Conservation (phyloP, 2,888 invertebrate species). For the Cerastoderma edule region DNA sequence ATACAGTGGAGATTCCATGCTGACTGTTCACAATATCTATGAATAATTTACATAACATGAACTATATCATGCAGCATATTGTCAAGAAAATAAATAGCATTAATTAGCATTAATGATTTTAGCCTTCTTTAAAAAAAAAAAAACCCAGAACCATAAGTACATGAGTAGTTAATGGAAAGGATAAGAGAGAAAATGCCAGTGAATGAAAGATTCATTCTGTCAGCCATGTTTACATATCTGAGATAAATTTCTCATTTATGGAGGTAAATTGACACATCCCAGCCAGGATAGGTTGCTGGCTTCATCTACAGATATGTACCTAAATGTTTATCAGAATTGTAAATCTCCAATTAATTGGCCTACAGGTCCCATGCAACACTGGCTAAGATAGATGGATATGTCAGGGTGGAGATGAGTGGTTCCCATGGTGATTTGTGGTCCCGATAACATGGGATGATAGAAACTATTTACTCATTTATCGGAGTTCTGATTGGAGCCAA, state of each 20-base stretch:
- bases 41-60: too few species aligned
- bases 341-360: conserved; percentile 19
- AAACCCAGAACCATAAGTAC: too few species aligned
- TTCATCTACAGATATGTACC: not conserved
- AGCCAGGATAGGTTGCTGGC: not conserved
- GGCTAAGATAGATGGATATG: not conserved
- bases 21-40: too few species aligned
- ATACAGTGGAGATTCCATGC: too few species aligned
- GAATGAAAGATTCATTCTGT: conserved; percentile 19
- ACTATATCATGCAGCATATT: too few species aligned
- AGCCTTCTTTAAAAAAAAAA: too few species aligned
- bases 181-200: conserved; percentile 2
- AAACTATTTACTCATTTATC: not conserved
- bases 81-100: too few species aligned
- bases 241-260: conserved; percentile 21
- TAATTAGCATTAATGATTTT: too few species aligned
- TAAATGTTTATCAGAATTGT: conserved; percentile 11
- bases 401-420: not conserved
- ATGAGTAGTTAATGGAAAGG: too few species aligned
- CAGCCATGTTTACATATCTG: conserved; percentile 16
- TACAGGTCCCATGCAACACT: conserved; percentile 15
- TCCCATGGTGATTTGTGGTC: not conserved
- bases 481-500: not conserved
- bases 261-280: conserved; percentile 6
- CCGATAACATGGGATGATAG: conserved; percentile 1